phyloP scores from a whole-genome alignment of 2,113 vertebrate genomes.

The Poeciliopsis retropinna region DNA sequence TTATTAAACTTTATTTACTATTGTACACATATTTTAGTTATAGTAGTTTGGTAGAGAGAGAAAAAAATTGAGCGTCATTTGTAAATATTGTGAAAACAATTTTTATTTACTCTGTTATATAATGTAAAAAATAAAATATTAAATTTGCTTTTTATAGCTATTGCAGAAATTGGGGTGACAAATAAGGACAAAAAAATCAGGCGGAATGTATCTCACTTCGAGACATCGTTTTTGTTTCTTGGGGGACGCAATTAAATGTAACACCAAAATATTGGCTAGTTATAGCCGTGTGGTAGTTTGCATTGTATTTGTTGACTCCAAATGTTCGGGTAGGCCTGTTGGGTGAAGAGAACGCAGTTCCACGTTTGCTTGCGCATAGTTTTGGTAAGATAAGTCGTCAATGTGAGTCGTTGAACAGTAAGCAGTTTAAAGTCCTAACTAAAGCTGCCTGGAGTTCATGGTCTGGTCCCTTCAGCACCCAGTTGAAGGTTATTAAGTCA shows the following conservation, averaged over 20 bases:
- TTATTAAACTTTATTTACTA: no score
- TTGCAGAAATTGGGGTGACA: not conserved
- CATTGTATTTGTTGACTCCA: not conserved
- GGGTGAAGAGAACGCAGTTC: not conserved
- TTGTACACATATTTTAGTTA: not conserved
- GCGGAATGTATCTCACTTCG: no score
- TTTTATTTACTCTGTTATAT: no score
- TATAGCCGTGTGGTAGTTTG: not conserved
- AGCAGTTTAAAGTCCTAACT: not conserved
- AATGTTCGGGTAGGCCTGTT: not conserved
- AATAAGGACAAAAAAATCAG: not conserved
- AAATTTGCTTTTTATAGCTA: not conserved
- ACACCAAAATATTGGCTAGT: conserved; percentile 39
- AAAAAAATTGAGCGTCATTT: not conserved
- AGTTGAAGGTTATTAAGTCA: not conserved
- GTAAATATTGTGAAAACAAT: not conserved
- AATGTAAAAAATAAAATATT: no score
- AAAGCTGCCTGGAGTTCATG: not conserved
- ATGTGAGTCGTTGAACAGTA: not conserved
- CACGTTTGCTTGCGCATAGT: not conserved
- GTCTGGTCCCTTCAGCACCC: not conserved
- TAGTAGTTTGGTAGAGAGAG: not conserved
- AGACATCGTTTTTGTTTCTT: conserved; percentile 21
- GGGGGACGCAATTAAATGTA: conserved; percentile 38
- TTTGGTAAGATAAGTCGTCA: not conserved